A percentile compares a stretch with the other conserved stretches of the same genome.
Evolutionary conservation across 2,113 vertebrate species (phyloP).

Genomic region (Dissostichus mawsoni): DNA sequence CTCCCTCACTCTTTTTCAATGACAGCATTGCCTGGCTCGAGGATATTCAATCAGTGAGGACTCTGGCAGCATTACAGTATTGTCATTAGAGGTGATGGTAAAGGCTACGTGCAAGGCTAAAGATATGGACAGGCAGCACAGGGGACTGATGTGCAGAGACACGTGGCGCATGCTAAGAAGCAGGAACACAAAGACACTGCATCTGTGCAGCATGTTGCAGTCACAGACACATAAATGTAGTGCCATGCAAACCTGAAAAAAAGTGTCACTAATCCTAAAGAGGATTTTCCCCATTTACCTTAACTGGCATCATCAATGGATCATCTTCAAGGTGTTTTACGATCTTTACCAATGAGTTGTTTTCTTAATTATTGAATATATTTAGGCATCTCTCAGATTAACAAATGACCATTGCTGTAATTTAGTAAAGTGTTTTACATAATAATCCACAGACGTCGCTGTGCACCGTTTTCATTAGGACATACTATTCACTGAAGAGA

Average conservation of each 20-base stretch:
- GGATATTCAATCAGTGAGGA: slow-evolving; percentile 57
- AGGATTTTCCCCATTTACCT: neutral
- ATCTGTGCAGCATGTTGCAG: neutral
- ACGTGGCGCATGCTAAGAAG: slow-evolving; percentile 5
- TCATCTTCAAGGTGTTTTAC: too few relatives aligned
- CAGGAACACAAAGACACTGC: neutral
- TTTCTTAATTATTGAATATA: too few relatives aligned
- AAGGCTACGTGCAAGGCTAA: slow-evolving; percentile 34
- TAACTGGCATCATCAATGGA: neutral
- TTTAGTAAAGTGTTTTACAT: neutral
- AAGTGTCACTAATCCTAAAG: neutral
- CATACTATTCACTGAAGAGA: too few relatives aligned
- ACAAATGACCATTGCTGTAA: neutral
- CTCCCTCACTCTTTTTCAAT: slow-evolving; percentile 47
- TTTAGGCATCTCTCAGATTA: neutral
- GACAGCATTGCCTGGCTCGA: slow-evolving; percentile 47
- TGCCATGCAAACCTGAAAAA: neutral
- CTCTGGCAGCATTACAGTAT: slow-evolving; percentile 46
- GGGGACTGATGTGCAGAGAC: neutral
- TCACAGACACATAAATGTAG: neutral
- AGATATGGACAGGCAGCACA: neutral
- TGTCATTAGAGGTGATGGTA: slow-evolving; percentile 47
- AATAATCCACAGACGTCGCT: neutral
- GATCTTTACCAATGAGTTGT: too few relatives aligned
- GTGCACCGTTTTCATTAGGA: neutral